Percentiles rank a stretch among this genome's conserved stretches.
Evolutionary conservation across 2,113 vertebrate genomes (phyloP).

Genomic region (Harpagus bidentatus): DNA sequence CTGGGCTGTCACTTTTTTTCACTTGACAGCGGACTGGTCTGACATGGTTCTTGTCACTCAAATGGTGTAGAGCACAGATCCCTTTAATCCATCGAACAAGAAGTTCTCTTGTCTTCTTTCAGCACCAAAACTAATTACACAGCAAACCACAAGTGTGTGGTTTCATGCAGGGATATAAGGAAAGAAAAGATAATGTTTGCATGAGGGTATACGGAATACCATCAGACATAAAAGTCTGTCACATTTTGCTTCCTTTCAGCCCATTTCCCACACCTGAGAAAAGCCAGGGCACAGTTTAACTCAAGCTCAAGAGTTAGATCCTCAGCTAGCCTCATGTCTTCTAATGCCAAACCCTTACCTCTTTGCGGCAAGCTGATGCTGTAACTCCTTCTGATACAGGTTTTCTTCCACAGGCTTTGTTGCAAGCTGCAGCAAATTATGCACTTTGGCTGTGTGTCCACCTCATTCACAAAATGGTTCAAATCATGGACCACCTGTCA

Average conservation of each 20-base stretch:
- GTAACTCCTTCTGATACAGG: not conserved
- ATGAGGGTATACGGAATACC: not conserved
- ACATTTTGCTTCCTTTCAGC: not conserved
- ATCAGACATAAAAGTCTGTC: not conserved
- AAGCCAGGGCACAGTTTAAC: not conserved
- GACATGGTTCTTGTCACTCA: constrained; percentile 62
- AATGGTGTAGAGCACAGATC: constrained; percentile 3
- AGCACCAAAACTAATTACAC: constrained; percentile 40
- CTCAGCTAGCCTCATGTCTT: not conserved
- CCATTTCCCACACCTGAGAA: not conserved
- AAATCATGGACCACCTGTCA: not conserved
- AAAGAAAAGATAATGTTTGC: not conserved
- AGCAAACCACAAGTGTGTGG: constrained; percentile 41
- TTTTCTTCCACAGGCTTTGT: not conserved
- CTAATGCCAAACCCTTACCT: not conserved
- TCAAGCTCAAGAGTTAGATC: not conserved
- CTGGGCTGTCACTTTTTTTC: not conserved
- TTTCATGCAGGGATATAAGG: not conserved
- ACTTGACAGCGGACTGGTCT: constrained; percentile 42
- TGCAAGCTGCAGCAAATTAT: not conserved
- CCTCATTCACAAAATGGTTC: not conserved
- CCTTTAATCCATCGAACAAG: constrained; percentile 51
- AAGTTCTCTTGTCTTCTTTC: constrained; percentile 46
- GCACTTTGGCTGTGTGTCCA: not conserved
- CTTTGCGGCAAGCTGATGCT: not conserved